Evolutionary conservation across 2,113 vertebrate species (phyloP).

Genomic region (Brachyistius frenatus): DNA sequence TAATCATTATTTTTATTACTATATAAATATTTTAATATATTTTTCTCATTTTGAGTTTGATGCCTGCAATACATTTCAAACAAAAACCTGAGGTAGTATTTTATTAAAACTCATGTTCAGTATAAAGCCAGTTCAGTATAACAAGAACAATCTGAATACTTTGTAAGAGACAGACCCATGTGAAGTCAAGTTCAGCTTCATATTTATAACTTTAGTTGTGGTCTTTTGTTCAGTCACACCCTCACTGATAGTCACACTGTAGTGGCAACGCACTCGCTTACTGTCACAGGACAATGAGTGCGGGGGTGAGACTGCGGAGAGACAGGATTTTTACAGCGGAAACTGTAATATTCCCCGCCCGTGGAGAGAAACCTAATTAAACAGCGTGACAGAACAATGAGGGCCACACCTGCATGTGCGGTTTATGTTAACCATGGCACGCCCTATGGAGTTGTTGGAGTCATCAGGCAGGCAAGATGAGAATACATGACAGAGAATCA

Average conservation of each 20-base stretch:
- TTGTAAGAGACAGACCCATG: not conserved
- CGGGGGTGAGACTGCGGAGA: slow-evolving; percentile 9
- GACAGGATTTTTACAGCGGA: slow-evolving; percentile 27
- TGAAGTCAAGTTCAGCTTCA: slow-evolving; percentile 15
- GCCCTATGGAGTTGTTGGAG: slow-evolving; percentile 55
- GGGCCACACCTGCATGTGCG: slow-evolving; percentile 69
- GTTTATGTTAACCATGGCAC: slow-evolving; percentile 44
- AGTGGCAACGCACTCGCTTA: not conserved
- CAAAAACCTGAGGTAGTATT: too few species aligned
- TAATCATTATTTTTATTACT: too few species aligned
- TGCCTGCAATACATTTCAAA: too few species aligned
- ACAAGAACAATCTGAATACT: not conserved
- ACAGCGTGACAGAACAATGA: slow-evolving; percentile 43
- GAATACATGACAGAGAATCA: slow-evolving; percentile 2
- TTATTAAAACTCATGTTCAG: not conserved
- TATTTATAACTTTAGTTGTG: slow-evolving; percentile 43
- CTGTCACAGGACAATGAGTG: slow-evolving; percentile 45
- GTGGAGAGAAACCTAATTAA: slow-evolving; percentile 52
- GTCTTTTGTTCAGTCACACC: slow-evolving; percentile 44
- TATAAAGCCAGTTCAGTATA: not conserved
- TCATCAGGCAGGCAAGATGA: slow-evolving; percentile 37
- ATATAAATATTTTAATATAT: too few species aligned
- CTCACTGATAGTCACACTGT: slow-evolving; percentile 1
- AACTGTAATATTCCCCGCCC: slow-evolving; percentile 34
- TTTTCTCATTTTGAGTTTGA: too few species aligned